Base-by-base conservation (phyloP, 1,140 invertebrate genomes). In the Diorhabda sublineata region DNA sequence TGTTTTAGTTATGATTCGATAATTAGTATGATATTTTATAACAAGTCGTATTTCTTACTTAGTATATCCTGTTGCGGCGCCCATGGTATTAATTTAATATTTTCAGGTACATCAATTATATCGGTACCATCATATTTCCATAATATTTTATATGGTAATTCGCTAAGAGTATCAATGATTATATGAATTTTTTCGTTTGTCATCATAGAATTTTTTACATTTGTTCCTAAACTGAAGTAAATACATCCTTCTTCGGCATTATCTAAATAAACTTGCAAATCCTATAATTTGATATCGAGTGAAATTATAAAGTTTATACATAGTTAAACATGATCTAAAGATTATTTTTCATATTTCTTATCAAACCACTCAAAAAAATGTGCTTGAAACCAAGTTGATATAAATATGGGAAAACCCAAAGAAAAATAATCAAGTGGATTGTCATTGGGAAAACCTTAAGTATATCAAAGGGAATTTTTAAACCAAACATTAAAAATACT, bases 61-160 rank as follows among this genome's bases (percentile, higher is more conserved):
- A 89, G 77, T 69, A 89, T 73, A 74, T 87, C 84, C 72, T 87
- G 86, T 71, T 89, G 88, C 7, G 87, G 87, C 47, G 87, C 80
- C 87, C 87, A 86, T 44, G 75, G 76, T 5, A 76, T 72, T 4
- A 82, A 70, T 11, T 82, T 78, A 2, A 87, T 81, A 74, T 87
- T 87, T 2, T 81, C 74, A 3, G 85, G 81, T 73, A 79, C 77
- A 11, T 82, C 80, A 6, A 82, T 72, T 59, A 83, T 75, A 3
- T 76, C 80, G 4, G 82, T 81, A 45, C 83, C 81, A 57, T 83
- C 83, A 71, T 83, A 85, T 76, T 87, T 87, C 84, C 85, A 87
- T n/a, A 88, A 71, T 3, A 88, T 80, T 60, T 82, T 81, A 65
- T 81, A 82, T 5, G 68, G 68, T 8, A 87, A 67, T 67, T 84